These are phyloP conservation scores for Gerris lacustris DNA, from an alignment of 2,888 invertebrate genomes.

Conservation along the genomic window DNA sequence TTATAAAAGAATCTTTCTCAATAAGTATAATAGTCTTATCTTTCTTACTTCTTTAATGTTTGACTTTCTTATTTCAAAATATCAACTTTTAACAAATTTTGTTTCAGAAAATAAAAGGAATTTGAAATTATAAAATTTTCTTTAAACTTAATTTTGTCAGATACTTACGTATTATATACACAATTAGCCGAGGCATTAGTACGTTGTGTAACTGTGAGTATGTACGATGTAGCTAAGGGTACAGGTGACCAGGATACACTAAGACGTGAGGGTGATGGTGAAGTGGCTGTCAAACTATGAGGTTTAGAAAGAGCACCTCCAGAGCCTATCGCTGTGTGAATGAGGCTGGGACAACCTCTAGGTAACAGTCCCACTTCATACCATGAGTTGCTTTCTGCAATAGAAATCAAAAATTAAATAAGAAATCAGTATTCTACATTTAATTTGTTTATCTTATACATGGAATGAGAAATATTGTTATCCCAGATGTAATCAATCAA, in stretches of 20 bases:
- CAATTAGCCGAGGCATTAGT: constrained; percentile 36
- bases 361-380: constrained; percentile 36
- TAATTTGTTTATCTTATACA: too few species aligned
- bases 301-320: not conserved
- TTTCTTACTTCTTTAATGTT: too few species aligned
- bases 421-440: too few species aligned
- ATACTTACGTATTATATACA: constrained; percentile 34
- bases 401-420: not conserved
- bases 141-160: too few species aligned
- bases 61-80: too few species aligned
- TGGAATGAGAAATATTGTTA: too few species aligned
- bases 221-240: constrained; percentile 43
- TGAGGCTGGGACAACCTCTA: constrained; percentile 42
- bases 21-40: too few species aligned
- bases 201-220: constrained; percentile 30
- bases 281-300: not conserved
- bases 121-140: too few species aligned
- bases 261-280: constrained; percentile 27
- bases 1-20: too few species aligned
- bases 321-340: constrained; percentile 32
- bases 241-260: constrained; percentile 37
- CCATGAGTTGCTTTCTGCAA: constrained; percentile 32
- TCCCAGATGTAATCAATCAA: too few species aligned
- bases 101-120: too few species aligned
- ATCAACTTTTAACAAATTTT: too few species aligned